Evolutionary conservation across 1,140 invertebrate genomes (phyloP).

Genomic region (Campodea augens): DNA sequence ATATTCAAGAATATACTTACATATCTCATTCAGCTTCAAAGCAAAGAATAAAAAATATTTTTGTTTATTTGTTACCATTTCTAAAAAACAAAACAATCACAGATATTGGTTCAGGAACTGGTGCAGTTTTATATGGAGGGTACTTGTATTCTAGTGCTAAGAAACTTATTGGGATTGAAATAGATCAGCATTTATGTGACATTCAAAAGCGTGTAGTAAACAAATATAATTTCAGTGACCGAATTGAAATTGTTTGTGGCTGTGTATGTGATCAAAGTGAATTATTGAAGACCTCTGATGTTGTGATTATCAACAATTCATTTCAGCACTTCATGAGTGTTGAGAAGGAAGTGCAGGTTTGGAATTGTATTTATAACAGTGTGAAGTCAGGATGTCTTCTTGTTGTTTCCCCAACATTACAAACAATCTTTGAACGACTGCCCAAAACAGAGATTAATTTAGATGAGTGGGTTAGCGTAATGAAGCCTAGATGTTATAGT

Average conservation of each 20-base stretch:
- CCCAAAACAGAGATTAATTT: too few species aligned
- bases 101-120: neutral
- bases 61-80: neutral
- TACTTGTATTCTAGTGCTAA: neutral
- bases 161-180: neutral
- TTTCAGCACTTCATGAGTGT: neutral
- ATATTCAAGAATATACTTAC: neutral
- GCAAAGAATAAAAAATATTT: neutral
- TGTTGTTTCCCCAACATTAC: too few species aligned
- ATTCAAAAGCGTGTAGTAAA: neutral
- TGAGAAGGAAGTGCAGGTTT: too few species aligned
- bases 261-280: neutral
- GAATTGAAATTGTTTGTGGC: neutral
- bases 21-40: neutral
- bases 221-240: neutral
- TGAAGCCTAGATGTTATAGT: too few species aligned
- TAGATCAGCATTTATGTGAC: neutral
- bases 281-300: neutral
- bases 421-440: too few species aligned
- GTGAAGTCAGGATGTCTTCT: too few species aligned
- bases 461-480: too few species aligned
- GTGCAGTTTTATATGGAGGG: neutral
- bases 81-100: neutral
- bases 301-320: neutral
- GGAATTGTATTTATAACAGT: too few species aligned